phyloP scores from a whole-genome alignment of 1,140 invertebrate species.

The Propsilocerus akamusi region DNA sequence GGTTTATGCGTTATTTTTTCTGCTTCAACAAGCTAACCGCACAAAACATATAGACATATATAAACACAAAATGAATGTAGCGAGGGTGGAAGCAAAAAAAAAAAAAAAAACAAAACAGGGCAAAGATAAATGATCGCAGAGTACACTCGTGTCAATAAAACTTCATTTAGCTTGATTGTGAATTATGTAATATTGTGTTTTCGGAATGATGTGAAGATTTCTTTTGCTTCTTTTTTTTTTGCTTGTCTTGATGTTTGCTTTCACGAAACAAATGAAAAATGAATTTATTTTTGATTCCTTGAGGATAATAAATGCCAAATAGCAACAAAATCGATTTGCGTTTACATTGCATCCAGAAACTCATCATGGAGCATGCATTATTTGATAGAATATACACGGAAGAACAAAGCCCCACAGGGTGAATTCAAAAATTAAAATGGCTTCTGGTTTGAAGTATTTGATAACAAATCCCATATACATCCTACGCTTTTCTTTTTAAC shows the following conservation, averaged over 20 bases:
- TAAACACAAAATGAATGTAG: neutral
- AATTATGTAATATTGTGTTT: constrained; percentile 2
- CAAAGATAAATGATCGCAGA: neutral
- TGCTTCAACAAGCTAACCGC: neutral
- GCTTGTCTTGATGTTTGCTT: neutral
- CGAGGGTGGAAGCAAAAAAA: neutral
- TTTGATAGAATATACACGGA: too few species aligned
- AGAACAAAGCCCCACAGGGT: too few species aligned
- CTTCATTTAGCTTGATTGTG: constrained; percentile 2
- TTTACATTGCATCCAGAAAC: too few species aligned
- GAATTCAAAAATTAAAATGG: too few species aligned
- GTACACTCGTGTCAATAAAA: neutral
- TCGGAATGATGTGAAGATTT: neutral
- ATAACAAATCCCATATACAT: too few species aligned
- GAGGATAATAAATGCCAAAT: too few species aligned
- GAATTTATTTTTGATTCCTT: too few species aligned
- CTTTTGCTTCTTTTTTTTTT: neutral
- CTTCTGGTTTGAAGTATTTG: too few species aligned
- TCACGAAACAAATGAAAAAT: too few species aligned
- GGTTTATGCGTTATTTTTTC: neutral
- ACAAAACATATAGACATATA: neutral
- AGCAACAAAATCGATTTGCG: too few species aligned
- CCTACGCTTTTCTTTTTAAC: too few species aligned
- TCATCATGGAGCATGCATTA: too few species aligned
- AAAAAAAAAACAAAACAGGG: neutral